phyloP scores from a whole-genome alignment of 2,888 invertebrate genomes.

The Eupsilia transversa region DNA sequence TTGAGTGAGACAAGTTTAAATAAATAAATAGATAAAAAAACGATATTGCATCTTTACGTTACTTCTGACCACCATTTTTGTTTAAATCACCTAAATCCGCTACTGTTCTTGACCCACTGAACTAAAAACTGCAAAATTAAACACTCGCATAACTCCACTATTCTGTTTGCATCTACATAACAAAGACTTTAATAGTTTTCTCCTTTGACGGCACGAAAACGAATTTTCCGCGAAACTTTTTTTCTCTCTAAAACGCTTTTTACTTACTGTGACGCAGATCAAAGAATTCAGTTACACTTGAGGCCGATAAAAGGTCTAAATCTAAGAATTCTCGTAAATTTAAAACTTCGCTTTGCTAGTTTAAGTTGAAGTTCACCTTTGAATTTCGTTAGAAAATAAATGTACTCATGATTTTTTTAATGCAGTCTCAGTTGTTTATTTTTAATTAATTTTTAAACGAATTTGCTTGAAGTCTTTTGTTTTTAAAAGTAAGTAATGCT shows the following conservation, averaged over 20 bases:
- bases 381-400: conserved; percentile 17
- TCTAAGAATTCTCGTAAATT: conserved; percentile 65
- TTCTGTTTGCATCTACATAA: conserved; percentile 66
- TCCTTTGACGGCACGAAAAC: conserved; percentile 70
- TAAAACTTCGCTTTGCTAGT: conserved; percentile 58
- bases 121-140: conserved; percentile 58
- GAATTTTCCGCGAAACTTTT: conserved; percentile 75
- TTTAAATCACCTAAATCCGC: too few relatives aligned
- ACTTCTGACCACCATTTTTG: background rate
- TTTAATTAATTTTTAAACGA: conserved; percentile 10
- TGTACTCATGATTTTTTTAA: background rate
- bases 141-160: conserved; percentile 60
- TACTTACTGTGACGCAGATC: conserved; percentile 76
- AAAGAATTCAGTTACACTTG: conserved; percentile 76
- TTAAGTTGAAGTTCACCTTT: conserved; percentile 26
- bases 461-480: conserved; percentile 13
- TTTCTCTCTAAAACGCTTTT: conserved; percentile 75
- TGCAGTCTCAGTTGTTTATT: conserved; percentile 4
- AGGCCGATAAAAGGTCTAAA: conserved; percentile 68
- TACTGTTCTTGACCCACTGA: conserved; percentile 43
- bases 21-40: too few relatives aligned
- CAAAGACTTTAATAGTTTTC: conserved; percentile 72
- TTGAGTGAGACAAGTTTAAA: too few relatives aligned
- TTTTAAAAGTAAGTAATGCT: conserved; percentile 17
- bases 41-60: background rate